Base-by-base conservation (phyloP, 2,113 vertebrate species). In the Hyaena hyaena region DNA sequence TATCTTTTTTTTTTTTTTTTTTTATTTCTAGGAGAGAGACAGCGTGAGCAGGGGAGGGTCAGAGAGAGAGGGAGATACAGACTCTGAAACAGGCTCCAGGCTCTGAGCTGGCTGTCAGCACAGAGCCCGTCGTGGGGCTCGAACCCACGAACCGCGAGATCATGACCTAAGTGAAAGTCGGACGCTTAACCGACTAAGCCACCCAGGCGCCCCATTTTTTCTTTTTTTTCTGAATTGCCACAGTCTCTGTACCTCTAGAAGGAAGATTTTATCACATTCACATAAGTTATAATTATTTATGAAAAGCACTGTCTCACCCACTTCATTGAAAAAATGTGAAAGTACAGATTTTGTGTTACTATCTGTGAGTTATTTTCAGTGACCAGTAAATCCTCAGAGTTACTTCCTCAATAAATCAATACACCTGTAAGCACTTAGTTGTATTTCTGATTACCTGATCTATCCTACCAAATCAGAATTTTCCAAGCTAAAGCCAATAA, bases 251-350 rank as follows among this genome's bases (percentile, higher is more conserved):
- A 45, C 48, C 10, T 48, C 58, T 50, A 12, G 2, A n/a, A 63
- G 4, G 61, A 2, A 50, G 7, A 66, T 74, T 87, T 87, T 71
- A 71, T 80, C 24, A 80, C 11, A 65, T 73, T 77, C 24, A 16
- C 35, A 77, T 58, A 39, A 65, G 50, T 92, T 83, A 65, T 39
- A 79, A 79, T 87, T 50, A 93, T 83, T 96, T 93, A 31, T 53
- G 8, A 68, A 84, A 58, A 68, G 1, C 4, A 35, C 66, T 71
- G 39, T 43, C 16, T 55, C 1, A 48, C 3, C 8, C 65, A 83
- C 2, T 43, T 85, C 31, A 73, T 1, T 39, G 12, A 23, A 73
- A 65, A 80, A 68, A 45, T 35, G 23, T 83, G 6, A 84, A 90
- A 23, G 0, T 8, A 76, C 8, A 53, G 69, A 45, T 66, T 33